phyloP scores from a whole-genome alignment of 1,140 invertebrate species.

The Cylas formicarius region DNA sequence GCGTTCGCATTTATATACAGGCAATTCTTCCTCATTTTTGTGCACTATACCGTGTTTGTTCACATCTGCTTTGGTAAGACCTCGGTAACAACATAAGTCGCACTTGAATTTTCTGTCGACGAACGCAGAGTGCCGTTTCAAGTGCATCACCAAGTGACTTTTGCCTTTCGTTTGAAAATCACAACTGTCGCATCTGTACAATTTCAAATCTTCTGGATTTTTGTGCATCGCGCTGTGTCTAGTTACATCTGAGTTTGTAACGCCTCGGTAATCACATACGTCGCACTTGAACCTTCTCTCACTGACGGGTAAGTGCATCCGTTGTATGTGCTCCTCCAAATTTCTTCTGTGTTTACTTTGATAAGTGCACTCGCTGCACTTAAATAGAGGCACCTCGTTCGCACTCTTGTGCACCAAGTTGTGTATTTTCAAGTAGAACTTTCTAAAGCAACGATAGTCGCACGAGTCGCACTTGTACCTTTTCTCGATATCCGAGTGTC shows the following conservation, averaged over 20 bases:
- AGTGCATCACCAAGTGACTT: slow-evolving; percentile 16
- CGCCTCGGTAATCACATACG: slow-evolving; percentile 14
- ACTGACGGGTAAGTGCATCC: slow-evolving; percentile 11
- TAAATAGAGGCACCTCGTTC: slow-evolving; percentile 18
- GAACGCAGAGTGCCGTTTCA: slow-evolving; percentile 13
- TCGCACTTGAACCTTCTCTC: slow-evolving; percentile 14
- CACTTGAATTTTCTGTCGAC: slow-evolving; percentile 3
- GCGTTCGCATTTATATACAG: too few species aligned
- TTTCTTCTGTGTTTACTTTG: slow-evolving; percentile 15
- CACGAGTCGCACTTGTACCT: too few species aligned
- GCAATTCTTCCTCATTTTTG: too few species aligned
- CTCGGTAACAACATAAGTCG: slow-evolving; percentile 3
- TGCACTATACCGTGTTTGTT: slow-evolving; percentile 19
- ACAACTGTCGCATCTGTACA: slow-evolving; percentile 20
- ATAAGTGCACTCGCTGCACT: slow-evolving; percentile 16
- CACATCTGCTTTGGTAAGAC: slow-evolving; percentile 15
- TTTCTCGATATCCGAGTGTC: too few species aligned
- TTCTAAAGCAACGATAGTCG: too few species aligned
- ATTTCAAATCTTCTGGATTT: slow-evolving; percentile 13
- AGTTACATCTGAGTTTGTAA: slow-evolving; percentile 16
- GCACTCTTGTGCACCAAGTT: slow-evolving; percentile 16
- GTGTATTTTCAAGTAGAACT: slow-evolving; percentile 18
- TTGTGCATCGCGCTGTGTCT: slow-evolving; percentile 18
- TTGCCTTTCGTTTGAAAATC: slow-evolving; percentile 19
- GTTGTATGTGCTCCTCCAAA: slow-evolving; percentile 16